A percentile compares a stretch with the other conserved stretches of the same genome.
Conservation (phyloP, 2,888 invertebrate species). For the Nasonia oneida region DNA sequence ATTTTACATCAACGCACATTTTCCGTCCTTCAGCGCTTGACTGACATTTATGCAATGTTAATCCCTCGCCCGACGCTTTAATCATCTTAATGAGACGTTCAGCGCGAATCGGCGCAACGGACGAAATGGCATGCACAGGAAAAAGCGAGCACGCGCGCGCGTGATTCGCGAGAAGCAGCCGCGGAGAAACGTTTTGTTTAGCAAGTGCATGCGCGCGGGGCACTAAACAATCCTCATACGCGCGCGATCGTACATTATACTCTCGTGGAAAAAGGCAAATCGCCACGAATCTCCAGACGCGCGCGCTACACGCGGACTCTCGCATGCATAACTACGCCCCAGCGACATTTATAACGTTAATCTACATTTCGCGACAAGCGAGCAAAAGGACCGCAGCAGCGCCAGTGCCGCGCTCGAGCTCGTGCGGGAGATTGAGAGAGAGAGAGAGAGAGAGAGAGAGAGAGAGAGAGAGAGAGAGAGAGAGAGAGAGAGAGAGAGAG, state of each 20-base stretch:
- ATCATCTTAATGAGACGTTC: background rate
- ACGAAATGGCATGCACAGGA: too few relatives aligned
- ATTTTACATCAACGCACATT: background rate
- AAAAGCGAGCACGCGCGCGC: too few relatives aligned
- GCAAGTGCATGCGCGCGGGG: background rate
- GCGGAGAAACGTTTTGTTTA: background rate
- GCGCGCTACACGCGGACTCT: background rate
- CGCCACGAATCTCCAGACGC: conserved; percentile 28
- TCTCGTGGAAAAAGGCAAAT: background rate
- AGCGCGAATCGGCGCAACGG: too few relatives aligned
- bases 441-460: background rate
- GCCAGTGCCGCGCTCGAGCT: background rate
- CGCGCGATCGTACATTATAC: conserved; percentile 4
- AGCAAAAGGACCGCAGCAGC: conserved; percentile 37
- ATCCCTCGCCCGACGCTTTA: background rate
- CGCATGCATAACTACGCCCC: conserved; percentile 28
- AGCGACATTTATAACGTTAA: conserved; percentile 57
- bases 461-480: background rate
- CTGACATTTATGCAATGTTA: background rate
- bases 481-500: background rate
- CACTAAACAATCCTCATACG: background rate
- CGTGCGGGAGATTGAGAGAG: background rate
- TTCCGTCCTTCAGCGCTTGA: background rate
- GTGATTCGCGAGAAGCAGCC: background rate
- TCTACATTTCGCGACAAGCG: conserved; percentile 51